Base-by-base conservation (phyloP, 2,797 vertebrate genomes). In the Myiotriccus ornatus region DNA sequence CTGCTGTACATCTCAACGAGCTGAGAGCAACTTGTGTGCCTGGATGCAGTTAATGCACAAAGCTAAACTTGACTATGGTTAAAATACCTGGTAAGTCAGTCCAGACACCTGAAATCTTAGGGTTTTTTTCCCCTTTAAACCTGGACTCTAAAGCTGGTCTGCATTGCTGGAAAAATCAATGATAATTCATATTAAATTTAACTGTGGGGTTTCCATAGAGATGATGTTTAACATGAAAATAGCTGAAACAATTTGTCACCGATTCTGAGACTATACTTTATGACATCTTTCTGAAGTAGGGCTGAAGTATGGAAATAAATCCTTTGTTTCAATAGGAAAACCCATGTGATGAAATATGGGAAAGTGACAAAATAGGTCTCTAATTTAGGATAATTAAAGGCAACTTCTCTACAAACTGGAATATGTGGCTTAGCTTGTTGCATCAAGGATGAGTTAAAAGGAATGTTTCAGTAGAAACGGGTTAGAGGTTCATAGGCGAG, bases 181-280 rank as follows among this genome's bases (percentile, higher is more conserved):
- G 73, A 59, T 70, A 74, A 92, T 87, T 80, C 35, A 22, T 62
- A 83, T 87, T 49, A 71, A 93, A 87, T 89, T 73, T 85, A 85
- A 92, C 81, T 41, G 75, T 23, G 9, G 44, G 10, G 90, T 96
- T 95, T 93, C 93, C 88, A 93, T 95, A 95, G 94, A 34, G 69
- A 96, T 93, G 23, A 25, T 70, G 84, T 88, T 94, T 93, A 86
- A 59, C 69, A 64, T 83, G 91, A 94, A 94, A 96, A 94, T 85
- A 95, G 81, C 93, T 85, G 90, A 84, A 94, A 85, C 84, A 87
- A 94, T 90, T 92, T 94, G 93, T 89, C 75, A 68, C 80, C 32
- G 60, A 81, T 87, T 74, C 56, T 8, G 1, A 93, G 90, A 68
- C 71, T 12, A 7, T 17, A 74, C 68, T 43, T 87, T 16, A 4